Evolutionary conservation across 2,888 invertebrate genomes (phyloP).

Genomic region (Orthosia gracilis): DNA sequence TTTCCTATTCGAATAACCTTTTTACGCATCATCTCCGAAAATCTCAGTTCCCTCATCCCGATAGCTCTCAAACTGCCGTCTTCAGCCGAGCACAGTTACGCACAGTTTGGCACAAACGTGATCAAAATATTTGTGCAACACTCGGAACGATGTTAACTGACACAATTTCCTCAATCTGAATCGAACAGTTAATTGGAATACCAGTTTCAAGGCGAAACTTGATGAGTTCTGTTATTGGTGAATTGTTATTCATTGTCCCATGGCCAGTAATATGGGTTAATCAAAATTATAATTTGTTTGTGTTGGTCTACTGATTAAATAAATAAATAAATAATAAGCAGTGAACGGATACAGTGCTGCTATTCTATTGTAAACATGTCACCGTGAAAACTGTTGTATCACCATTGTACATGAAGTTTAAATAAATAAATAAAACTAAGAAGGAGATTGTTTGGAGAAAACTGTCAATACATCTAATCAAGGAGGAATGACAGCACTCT

Average conservation of each 20-base stretch:
- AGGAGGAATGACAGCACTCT: too few relatives aligned
- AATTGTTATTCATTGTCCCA: constrained; percentile 47
- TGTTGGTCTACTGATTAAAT: too few relatives aligned
- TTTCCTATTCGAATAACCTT: constrained; percentile 18
- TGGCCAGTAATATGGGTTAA: constrained; percentile 15
- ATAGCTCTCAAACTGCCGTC: constrained; percentile 32
- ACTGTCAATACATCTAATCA: too few relatives aligned
- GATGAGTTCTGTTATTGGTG: constrained; percentile 49
- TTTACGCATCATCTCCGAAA: constrained; percentile 31
- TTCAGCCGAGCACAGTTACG: constrained; percentile 43
- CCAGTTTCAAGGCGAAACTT: constrained; percentile 45
- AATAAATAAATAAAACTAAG: too few relatives aligned
- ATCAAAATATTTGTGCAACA: constrained; percentile 64
- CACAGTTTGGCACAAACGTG: constrained; percentile 59
- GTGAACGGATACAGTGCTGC: not conserved
- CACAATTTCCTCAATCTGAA: constrained; percentile 58
- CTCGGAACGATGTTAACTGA: constrained; percentile 42
- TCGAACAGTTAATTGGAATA: constrained; percentile 58
- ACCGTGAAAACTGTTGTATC: too few relatives aligned
- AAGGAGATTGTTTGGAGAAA: too few relatives aligned
- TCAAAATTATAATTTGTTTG: constrained; percentile 40
- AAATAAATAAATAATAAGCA: too few relatives aligned
- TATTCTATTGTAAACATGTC: too few relatives aligned
- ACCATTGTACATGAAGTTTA: too few relatives aligned
- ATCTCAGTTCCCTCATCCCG: constrained; percentile 20